phyloP scores from a whole-genome alignment of 2,113 vertebrate genomes.

The Mesembrinibis cayennensis region DNA sequence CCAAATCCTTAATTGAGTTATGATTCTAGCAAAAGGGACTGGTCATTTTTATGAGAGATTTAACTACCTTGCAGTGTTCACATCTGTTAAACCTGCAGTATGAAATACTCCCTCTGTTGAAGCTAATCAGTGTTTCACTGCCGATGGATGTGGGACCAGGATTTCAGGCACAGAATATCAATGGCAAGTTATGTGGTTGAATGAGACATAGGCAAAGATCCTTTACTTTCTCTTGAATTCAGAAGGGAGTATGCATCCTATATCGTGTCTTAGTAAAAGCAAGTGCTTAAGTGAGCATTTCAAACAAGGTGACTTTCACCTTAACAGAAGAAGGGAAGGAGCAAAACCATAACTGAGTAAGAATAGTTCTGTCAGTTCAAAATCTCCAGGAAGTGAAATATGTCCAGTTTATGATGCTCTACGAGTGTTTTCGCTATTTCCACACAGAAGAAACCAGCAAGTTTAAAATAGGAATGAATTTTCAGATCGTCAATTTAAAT shows the following conservation, averaged over 20 bases:
- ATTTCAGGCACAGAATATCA: not conserved
- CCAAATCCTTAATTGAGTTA: not conserved
- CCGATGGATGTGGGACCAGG: not conserved
- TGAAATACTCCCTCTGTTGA: not conserved
- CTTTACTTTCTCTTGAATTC: not conserved
- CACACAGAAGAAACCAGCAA: not conserved
- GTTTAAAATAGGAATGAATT: not conserved
- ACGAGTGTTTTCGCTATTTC: not conserved
- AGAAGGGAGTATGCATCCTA: not conserved
- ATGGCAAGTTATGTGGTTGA: not conserved
- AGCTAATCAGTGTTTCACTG: not conserved
- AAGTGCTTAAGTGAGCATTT: not conserved
- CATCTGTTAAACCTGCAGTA: not conserved
- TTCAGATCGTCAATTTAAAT: not conserved
- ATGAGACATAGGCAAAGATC: not conserved
- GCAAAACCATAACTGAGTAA: not conserved
- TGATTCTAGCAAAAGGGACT: not conserved
- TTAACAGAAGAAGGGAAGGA: not conserved
- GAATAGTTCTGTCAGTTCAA: not conserved
- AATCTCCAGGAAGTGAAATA: not conserved
- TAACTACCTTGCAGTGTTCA: not conserved
- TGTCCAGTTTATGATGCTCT: not conserved
- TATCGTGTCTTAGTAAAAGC: not conserved
- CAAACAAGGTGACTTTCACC: not conserved
- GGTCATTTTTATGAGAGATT: not conserved